Evolutionary conservation across 1,140 invertebrate species (phyloP), one percentile per base, ranked within the genome.

Genomic region (Metopolophium dirhodum): DNA sequence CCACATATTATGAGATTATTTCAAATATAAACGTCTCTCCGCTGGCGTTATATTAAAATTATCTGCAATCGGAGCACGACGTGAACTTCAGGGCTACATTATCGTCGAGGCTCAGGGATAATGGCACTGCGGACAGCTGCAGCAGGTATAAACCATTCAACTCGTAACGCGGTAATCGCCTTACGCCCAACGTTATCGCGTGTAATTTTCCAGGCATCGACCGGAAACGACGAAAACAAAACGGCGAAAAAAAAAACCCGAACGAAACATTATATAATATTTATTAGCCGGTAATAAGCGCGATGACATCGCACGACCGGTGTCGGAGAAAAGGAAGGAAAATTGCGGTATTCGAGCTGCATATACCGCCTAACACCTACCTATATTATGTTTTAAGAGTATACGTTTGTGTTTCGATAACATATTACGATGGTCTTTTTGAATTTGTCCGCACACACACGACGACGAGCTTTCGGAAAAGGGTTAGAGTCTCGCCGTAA

Each of bases 171-270:
- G 45, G 49, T 86, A 86, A 86, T 86, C 85, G 85, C 85, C 85
- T 86, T 86, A 47, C 14, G 35, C 8, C 45, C 41, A 9, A 49
- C 85, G 45, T 47, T 86, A 47, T 45, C 11, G 8, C 41, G 85
- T 86, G 45, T 86, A 86, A 86, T 47, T 86, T 86, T 86, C 45
- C 30, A 47, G 85, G n/a, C 11, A 47, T 45, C 23, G 23, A 47
- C 85, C 85, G 85, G 85, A 86, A 86, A 86, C 30, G 85, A 86
- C 26, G 30, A 86, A 86, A 86, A 47, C 82, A 37, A 20, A n/a
- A 82, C n/a, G 37, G 8, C 61, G 37, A 45, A 85, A 83, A 83
- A 82, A 82, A 85, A 85, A 23, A 7, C 83, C 11, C 0, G n/a
- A 37, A 82, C n/a, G 2, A 68, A 68, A n/a, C 30, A 14, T n/a